phyloP scores from a whole-genome alignment of 2,113 vertebrate species.

The Mungos mungo region DNA sequence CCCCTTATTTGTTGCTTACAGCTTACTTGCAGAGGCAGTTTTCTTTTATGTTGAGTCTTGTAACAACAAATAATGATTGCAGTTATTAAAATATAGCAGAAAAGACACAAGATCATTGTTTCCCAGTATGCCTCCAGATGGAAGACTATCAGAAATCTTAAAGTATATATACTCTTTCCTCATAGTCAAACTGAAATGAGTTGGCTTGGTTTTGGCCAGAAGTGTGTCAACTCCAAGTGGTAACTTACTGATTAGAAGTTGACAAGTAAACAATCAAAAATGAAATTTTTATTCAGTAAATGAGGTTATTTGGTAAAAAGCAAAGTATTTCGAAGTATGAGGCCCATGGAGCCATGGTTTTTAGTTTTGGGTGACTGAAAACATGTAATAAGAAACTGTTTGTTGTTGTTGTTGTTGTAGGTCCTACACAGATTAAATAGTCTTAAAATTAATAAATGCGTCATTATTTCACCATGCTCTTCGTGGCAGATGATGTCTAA shows the following conservation, averaged over 20 bases:
- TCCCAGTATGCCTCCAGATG: not conserved
- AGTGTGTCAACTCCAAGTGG: not conserved
- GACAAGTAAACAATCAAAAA: constrained; percentile 4
- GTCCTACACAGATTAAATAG: not conserved
- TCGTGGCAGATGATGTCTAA: not conserved
- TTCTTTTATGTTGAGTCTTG: constrained; percentile 45
- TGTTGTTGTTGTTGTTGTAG: not conserved
- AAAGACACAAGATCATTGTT: not conserved
- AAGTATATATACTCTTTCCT: not conserved
- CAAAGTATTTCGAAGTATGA: constrained; percentile 16
- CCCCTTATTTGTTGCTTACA: constrained; percentile 38
- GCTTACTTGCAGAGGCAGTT: constrained; percentile 35
- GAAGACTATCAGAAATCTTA: not conserved
- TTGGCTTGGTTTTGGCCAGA: constrained; percentile 48
- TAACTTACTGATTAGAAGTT: constrained; percentile 13
- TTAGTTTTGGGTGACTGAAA: not conserved
- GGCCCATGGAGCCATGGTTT: not conserved
- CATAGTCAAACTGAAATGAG: constrained; percentile 4
- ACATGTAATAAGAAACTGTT: not conserved
- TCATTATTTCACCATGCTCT: not conserved
- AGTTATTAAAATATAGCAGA: not conserved
- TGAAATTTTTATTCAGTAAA: constrained; percentile 38
- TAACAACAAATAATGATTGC: constrained; percentile 5
- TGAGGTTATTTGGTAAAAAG: not conserved
- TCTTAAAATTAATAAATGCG: not conserved